Conservation (phyloP, 2,113 vertebrate genomes). For the Thinocorus orbignyianus region DNA sequence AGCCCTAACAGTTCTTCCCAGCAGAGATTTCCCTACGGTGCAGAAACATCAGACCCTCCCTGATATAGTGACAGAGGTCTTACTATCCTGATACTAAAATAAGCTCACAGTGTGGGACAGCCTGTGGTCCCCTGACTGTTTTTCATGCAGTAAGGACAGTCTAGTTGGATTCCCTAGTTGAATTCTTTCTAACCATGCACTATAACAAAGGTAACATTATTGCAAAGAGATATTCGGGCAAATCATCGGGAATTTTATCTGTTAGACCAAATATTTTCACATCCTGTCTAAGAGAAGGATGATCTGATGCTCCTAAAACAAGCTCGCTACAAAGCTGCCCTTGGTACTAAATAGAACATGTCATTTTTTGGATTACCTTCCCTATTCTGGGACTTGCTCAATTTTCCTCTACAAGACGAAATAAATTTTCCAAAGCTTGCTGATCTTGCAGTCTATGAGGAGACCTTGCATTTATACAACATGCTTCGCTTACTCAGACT, state of each 20-base stretch:
- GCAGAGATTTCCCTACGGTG: not conserved
- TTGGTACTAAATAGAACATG: not conserved
- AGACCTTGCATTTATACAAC: not conserved
- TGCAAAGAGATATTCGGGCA: not conserved
- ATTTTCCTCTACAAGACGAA: not conserved
- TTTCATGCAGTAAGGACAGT: not conserved
- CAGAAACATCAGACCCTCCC: not conserved
- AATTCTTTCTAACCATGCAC: not conserved
- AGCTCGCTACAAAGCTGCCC: not conserved
- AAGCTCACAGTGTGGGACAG: not conserved
- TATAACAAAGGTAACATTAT: not conserved
- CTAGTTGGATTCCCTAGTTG: not conserved
- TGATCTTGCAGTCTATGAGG: conserved; percentile 2
- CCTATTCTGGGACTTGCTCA: not conserved
- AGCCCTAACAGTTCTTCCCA: not conserved
- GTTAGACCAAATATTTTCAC: not conserved
- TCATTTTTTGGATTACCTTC: not conserved
- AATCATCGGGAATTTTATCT: not conserved
- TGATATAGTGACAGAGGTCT: not conserved
- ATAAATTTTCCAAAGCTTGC: conserved; percentile 4
- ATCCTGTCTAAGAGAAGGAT: not conserved
- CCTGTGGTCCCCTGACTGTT: not conserved
- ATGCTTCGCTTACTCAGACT: not conserved
- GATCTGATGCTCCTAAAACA: not conserved
- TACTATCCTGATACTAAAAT: not conserved